phyloP scores from a whole-genome alignment of 2,797 vertebrate genomes.

The Takifugu rubripes region DNA sequence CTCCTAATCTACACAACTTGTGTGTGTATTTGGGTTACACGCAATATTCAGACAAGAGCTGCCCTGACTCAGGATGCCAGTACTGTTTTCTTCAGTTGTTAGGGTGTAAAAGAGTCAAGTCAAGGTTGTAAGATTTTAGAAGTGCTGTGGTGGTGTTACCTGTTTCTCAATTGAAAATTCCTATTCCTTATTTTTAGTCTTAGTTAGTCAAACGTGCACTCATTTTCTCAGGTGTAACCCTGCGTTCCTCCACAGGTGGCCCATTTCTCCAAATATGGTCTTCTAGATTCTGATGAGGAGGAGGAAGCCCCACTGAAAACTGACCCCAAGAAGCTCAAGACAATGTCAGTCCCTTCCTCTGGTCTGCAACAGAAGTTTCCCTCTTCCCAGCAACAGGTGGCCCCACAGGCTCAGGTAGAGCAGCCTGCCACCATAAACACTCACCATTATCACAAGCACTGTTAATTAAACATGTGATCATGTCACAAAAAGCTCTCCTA shows the following conservation, averaged over 20 bases:
- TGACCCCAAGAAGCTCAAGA: slow-evolving; percentile 91
- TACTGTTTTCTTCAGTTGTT: background rate
- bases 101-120: no score
- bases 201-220: no score
- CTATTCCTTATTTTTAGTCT: background rate
- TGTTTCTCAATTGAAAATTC: background rate
- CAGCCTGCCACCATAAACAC: slow-evolving; percentile 50
- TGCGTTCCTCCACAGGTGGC: slow-evolving; percentile 75
- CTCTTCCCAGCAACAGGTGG: slow-evolving; percentile 78
- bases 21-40: no score
- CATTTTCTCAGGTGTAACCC: slow-evolving; percentile 1
- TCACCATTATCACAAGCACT: slow-evolving; percentile 10
- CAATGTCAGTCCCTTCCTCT: slow-evolving; percentile 61
- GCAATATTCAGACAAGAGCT: no score
- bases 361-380: slow-evolving; percentile 77
- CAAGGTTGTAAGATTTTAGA: no score
- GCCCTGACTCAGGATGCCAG: no score
- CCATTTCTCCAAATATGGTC: slow-evolving; percentile 96
- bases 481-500: background rate
- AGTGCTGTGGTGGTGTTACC: background rate
- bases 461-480: background rate
- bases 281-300: slow-evolving; percentile 94
- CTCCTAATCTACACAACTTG: background rate
- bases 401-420: slow-evolving; percentile 85
- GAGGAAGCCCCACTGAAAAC: slow-evolving; percentile 82